phyloP scores from a whole-genome alignment of 2,888 invertebrate genomes.

The Aporophyla nigra region DNA sequence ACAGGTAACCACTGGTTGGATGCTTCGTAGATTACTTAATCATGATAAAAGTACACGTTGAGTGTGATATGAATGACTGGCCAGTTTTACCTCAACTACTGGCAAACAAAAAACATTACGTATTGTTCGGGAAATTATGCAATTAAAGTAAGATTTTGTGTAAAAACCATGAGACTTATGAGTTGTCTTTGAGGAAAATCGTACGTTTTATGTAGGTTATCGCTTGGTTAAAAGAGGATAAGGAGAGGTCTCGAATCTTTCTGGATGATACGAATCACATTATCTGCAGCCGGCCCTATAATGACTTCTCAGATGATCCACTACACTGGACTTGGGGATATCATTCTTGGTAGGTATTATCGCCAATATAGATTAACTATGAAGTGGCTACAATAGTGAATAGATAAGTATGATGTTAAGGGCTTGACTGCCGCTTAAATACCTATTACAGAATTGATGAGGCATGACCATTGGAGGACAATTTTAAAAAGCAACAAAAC shows the following conservation, averaged over 20 bases:
- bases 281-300: slow-evolving; percentile 24
- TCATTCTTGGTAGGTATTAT: slow-evolving; percentile 4
- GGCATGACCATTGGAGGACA: slow-evolving; percentile 15
- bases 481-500: slow-evolving; percentile 1
- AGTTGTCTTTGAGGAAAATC: slow-evolving; percentile 12
- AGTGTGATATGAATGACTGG: slow-evolving; percentile 34
- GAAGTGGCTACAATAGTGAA: slow-evolving; percentile 20
- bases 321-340: slow-evolving; percentile 5
- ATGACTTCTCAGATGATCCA: slow-evolving; percentile 8
- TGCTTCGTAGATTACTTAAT: slow-evolving; percentile 47
- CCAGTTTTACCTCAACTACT: slow-evolving; percentile 17
- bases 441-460: slow-evolving; percentile 13
- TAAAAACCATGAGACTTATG: slow-evolving; percentile 10
- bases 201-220: slow-evolving; percentile 8
- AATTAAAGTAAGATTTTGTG: slow-evolving; percentile 18
- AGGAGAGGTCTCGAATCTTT: slow-evolving; percentile 4
- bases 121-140: slow-evolving; percentile 28
- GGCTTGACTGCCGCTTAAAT: slow-evolving; percentile 12
- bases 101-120: slow-evolving; percentile 40
- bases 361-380: slow-evolving; percentile 13
- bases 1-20: slow-evolving; percentile 23
- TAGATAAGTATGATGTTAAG: slow-evolving; percentile 4
- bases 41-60: slow-evolving; percentile 34
- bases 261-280: slow-evolving; percentile 12
- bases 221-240: slow-evolving; percentile 4